Conservation (phyloP, 1,140 invertebrate genomes). For the Ctenoplectra terminalis region DNA sequence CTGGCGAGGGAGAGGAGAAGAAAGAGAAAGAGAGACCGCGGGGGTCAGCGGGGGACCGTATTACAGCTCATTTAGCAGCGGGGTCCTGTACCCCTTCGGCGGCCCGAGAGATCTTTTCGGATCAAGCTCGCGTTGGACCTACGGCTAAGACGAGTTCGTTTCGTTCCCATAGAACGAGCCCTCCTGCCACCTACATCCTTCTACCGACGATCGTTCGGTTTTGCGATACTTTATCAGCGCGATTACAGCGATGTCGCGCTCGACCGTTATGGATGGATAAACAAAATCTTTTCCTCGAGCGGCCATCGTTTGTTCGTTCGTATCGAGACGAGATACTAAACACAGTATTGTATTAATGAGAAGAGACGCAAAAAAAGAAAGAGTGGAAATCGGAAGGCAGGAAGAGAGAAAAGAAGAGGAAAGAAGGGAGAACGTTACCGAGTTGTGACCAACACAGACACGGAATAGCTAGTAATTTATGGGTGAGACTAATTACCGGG, state of each 20-base stretch:
- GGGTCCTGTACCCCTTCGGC: slow-evolving; percentile 78
- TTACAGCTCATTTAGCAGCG: slow-evolving; percentile 83
- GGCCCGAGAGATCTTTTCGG: slow-evolving; percentile 71
- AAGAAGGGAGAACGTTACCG: slow-evolving; percentile 47
- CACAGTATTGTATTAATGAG: not conserved
- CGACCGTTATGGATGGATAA: too few relatives aligned
- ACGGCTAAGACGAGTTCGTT: slow-evolving; percentile 71
- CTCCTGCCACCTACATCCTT: slow-evolving; percentile 53
- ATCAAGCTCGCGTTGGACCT: slow-evolving; percentile 74
- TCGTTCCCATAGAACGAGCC: slow-evolving; percentile 68
- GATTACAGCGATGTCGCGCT: too few relatives aligned
- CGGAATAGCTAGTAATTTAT: slow-evolving; percentile 80
- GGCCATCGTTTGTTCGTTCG: not conserved
- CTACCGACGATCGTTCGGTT: not conserved
- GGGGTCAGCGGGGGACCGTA: slow-evolving; percentile 81
- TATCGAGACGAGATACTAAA: too few relatives aligned
- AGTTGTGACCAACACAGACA: slow-evolving; percentile 71
- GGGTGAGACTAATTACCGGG: slow-evolving; percentile 81
- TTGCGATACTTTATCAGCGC: not conserved
- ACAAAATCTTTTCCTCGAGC: too few relatives aligned
- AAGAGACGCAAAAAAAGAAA: slow-evolving; percentile 29
- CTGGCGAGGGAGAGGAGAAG: not conserved
- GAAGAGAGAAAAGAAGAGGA: not conserved
- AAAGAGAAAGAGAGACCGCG: slow-evolving; percentile 33
- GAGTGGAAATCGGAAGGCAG: slow-evolving; percentile 23